Base-by-base conservation (phyloP, 2,888 invertebrate species). In the Myopa tessellatipennis region DNA sequence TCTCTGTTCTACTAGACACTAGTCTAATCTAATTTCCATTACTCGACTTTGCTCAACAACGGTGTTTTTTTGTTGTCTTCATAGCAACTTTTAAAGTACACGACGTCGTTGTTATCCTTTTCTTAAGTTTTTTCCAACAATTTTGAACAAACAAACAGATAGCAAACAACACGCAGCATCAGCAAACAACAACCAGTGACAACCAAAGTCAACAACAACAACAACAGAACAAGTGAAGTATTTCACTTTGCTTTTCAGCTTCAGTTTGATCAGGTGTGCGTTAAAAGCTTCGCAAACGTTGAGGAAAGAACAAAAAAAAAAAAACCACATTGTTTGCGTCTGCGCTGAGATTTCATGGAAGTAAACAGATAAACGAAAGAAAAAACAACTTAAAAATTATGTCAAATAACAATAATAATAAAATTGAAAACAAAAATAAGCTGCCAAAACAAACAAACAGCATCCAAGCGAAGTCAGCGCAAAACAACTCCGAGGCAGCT, bases 231-330 rank as follows among this genome's bases (percentile, higher is more conserved):
- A 50, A 55, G 4, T 55, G 55, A 55, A 55, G 55, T n/a, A 55
- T 14, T 55, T n/a, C 55, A 55, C 55, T 10, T 45, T n/a, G 55
- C 55, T 55, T 14, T n/a, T 6, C 1, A 55, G 55, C 16, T 12
- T 34, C 38, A 38, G 65, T 65, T 65, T 65, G 65, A 65, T 65
- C 65, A 65, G 65, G 65, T 65, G 65, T 10, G 36, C 34, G 36
- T 14, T 36, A 14, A 38, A 36, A 14, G 36, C 36, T 65, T 65
- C 34, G 65, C 65, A 26, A 65, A 36, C 36, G 12, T 36, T 58
- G 18, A 58, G 18, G 18, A 18, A 16, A n/a, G n/a, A 6, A 26
- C 3, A 45, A 3, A 1, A 45, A 45, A 45, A 45, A 10, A 45
- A 10, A 45, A 45, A 45, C 18, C 58, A 26, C 58, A 26, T 26